Base-by-base conservation (phyloP, 2,888 invertebrate genomes). In the Sarcophaga subvicina region DNA sequence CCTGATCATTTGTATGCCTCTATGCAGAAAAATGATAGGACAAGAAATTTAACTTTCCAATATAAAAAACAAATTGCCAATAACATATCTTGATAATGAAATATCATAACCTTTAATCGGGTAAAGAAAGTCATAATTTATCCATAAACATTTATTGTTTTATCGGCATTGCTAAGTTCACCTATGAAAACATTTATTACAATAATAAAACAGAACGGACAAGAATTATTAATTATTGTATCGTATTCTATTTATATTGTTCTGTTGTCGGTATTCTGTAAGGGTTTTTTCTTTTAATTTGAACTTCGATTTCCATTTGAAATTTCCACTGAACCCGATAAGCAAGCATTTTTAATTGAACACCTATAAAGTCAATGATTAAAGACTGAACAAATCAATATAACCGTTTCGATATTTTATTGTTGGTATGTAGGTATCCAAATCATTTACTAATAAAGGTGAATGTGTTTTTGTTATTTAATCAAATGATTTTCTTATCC, bases 261-360 rank as follows among this genome's bases (percentile, higher is more conserved):
- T 54, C 54, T 17, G 10, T 54, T 54, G 54, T 14, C 54, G 17
- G 12, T 54, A 54, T 54, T 14, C 17, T 2, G 54, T 17, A 54
- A 17, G 54, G 54, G 17, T 54, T 54, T 54, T 54, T 54, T 54
- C 17, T 54, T 54, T 54, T 14, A 64, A 64, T 75, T 75, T 75
- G 75, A 45, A 75, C 75, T 12, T 75, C 64, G 64, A 63, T 63
- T 75, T 75, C n/a, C 14, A 4, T 2, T 37, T 37, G 6, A 14
- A 49, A 49, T 59, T 73, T 63, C 49, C 22, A 20, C 4, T 5
- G 6, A 70, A 54, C 17, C 25, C 14, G 70, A 70, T 70, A 54
- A 70, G 70, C 12, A 70, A 25, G 17, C 47, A 20, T 17, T 25
- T 47, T 70, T 49, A 25, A 25, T 67, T 45, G 20, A 47, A 67